Conservation (phyloP, 2,888 invertebrate genomes). For the Eumacrocentrus americanus region DNA sequence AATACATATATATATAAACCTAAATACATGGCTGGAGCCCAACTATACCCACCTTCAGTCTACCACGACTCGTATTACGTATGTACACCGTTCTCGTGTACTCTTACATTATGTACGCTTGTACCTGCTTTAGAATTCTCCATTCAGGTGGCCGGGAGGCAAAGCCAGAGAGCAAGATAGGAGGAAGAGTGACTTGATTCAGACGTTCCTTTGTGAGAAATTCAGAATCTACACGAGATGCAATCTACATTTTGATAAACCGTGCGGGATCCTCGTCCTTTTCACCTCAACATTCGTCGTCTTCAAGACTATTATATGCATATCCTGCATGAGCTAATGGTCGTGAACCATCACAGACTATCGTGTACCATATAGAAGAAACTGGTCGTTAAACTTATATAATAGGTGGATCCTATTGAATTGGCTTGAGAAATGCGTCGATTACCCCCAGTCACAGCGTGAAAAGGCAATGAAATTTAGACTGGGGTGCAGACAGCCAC, state of each 20-base stretch:
- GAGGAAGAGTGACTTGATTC: constrained; percentile 19
- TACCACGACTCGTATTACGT: constrained; percentile 13
- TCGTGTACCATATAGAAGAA: no score
- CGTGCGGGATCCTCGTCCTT: neutral
- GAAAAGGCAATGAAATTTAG: neutral
- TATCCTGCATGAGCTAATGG: neutral
- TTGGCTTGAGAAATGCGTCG: neutral
- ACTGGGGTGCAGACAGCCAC: neutral
- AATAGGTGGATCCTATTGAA: neutral
- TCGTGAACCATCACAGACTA: no score
- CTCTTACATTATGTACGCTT: constrained; percentile 23
- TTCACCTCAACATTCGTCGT: no score
- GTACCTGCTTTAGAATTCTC: constrained; percentile 19
- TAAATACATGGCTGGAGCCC: neutral
- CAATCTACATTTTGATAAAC: constrained; percentile 24
- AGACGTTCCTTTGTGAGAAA: constrained; percentile 20
- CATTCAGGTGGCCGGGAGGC: constrained; percentile 17
- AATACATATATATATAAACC: neutral
- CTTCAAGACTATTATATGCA: no score
- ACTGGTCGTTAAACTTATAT: no score
- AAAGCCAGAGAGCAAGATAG: neutral
- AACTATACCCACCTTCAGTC: neutral
- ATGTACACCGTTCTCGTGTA: constrained; percentile 21
- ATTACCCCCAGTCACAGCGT: neutral
- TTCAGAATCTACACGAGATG: constrained; percentile 14